Evolutionary conservation across 2,888 invertebrate species (phyloP).

Genomic region (Drymonia ruficornis): DNA sequence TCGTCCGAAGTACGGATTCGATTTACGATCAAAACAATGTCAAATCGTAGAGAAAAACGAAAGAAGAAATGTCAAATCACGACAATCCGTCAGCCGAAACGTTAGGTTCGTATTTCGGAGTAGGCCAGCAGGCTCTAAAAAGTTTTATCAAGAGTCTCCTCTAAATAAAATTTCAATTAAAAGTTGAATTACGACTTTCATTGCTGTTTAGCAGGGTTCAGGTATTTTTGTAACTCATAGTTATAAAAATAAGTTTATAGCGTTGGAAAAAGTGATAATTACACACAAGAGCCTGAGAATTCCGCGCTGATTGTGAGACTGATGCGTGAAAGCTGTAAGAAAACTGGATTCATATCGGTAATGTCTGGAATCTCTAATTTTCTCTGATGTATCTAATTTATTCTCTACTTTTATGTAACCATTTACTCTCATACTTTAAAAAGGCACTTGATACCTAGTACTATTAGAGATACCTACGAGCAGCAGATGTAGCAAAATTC

Average conservation of each 20-base stretch:
- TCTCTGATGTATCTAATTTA: background rate
- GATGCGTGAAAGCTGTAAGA: constrained; percentile 8
- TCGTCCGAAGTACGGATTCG: no score
- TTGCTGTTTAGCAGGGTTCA: no score
- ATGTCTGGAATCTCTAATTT: background rate
- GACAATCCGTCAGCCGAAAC: no score
- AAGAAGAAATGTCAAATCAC: no score
- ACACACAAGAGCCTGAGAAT: constrained; percentile 3
- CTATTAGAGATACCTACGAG: background rate
- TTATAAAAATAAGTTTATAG: background rate
- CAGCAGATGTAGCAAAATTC: background rate
- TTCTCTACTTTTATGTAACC: background rate
- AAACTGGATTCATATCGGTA: constrained; percentile 6
- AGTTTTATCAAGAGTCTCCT: no score
- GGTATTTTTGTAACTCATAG: background rate
- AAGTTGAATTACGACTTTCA: no score
- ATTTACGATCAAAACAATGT: no score
- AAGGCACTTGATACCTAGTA: background rate
- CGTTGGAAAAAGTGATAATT: constrained; percentile 8
- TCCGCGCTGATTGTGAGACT: background rate
- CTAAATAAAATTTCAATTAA: no score
- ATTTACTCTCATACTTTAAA: background rate
- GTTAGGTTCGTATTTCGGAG: no score
- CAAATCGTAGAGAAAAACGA: no score
- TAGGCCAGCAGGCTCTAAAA: no score